Percentiles rank a stretch among this genome's conserved stretches.
Conservation (phyloP, 2,113 vertebrate species). For the Zosterops borbonicus region DNA sequence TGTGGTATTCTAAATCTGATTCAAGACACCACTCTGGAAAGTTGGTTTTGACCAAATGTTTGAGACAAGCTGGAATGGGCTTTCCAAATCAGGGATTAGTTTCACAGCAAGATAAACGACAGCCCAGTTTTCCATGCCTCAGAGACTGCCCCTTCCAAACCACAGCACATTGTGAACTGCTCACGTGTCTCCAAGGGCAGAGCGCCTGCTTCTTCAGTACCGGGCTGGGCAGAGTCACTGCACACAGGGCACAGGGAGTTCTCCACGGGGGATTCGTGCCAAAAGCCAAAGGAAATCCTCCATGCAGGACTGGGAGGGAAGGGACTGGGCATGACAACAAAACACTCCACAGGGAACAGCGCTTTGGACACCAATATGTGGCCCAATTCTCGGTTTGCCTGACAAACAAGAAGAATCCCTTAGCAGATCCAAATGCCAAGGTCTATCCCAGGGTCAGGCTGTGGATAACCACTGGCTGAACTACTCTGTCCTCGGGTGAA, state of each 20-base stretch:
- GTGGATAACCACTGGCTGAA: conserved; percentile 54
- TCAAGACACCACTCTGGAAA: conserved; percentile 47
- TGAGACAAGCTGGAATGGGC: conserved; percentile 18
- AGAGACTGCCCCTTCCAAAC: conserved; percentile 31
- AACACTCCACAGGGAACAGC: not conserved
- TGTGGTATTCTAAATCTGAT: conserved; percentile 47
- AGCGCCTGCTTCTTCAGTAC: not conserved
- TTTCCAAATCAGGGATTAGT: conserved; percentile 19
- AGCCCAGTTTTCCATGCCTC: conserved; percentile 26
- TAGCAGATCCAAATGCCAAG: not conserved
- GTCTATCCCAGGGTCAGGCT: conserved; percentile 14
- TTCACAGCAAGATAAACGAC: conserved; percentile 31
- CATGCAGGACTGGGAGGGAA: not conserved
- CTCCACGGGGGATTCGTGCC: not conserved
- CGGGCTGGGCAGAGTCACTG: not conserved
- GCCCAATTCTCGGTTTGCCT: not conserved
- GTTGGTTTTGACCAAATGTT: conserved; percentile 41
- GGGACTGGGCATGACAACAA: not conserved
- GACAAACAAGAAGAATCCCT: conserved; percentile 43
- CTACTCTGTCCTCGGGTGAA: not conserved
- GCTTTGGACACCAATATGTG: not conserved
- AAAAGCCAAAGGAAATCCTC: conserved; percentile 45
- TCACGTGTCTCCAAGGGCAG: not conserved
- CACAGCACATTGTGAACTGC: not conserved
- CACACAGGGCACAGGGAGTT: not conserved